phyloP scores from a whole-genome alignment of 2,113 vertebrate genomes.

The Benitochromis conjunctus region DNA sequence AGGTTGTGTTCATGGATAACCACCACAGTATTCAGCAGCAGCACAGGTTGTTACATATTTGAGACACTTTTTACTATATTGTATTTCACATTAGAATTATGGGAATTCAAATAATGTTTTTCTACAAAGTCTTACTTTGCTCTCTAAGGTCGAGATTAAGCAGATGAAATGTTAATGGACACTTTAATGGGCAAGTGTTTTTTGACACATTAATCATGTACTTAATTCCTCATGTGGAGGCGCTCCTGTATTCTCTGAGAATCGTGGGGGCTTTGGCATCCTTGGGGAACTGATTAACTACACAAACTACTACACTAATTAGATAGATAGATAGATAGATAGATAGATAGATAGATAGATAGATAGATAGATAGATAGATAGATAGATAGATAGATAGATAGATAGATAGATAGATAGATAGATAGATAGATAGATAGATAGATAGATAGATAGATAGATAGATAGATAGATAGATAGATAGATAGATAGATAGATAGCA shows the following conservation, averaged over 20 bases:
- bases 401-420: too few species aligned
- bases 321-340: neutral
- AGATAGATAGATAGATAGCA: too few species aligned
- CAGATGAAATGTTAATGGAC: neutral
- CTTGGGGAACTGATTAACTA: neutral
- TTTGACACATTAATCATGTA: neutral
- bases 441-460: too few species aligned
- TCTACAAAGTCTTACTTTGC: neutral
- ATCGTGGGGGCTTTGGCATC: rapidly evolving
- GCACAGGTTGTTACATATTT: neutral
- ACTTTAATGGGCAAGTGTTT: neutral
- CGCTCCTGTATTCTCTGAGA: neutral
- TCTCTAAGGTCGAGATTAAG: neutral
- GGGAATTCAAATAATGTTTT: neutral
- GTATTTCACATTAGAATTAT: neutral
- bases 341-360: too few species aligned
- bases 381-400: too few species aligned
- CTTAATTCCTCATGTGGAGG: neutral
- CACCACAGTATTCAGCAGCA: neutral
- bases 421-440: too few species aligned
- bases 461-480: too few species aligned
- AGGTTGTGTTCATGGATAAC: neutral
- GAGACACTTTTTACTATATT: neutral
- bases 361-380: neutral
- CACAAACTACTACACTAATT: neutral